These are phyloP conservation scores for Loris lydekkerianus DNA, from an alignment of 2,797 vertebrate species.

Conservation along the genomic window DNA sequence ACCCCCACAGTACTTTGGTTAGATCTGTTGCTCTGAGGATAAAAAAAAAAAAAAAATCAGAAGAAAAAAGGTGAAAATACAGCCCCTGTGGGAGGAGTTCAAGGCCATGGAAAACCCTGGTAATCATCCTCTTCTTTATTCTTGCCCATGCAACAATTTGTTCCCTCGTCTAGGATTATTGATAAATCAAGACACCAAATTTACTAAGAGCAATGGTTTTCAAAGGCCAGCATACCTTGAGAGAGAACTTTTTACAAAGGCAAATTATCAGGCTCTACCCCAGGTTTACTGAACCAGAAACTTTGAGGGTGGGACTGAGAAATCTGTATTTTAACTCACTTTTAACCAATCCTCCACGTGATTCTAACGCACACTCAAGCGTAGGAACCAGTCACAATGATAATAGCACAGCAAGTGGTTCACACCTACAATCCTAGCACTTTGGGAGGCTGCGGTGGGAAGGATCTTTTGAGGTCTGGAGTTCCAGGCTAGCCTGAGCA, in stretches of 20 bases:
- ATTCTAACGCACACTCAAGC: not conserved
- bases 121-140: not conserved
- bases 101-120: not conserved
- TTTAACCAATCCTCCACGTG: not conserved
- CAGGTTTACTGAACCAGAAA: conserved; percentile 9
- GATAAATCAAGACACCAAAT: not conserved
- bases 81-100: not conserved
- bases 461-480: no score
- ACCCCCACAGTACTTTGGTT: not conserved
- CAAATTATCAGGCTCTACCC: not conserved
- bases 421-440: not conserved
- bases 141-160: not conserved
- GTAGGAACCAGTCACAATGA: not conserved
- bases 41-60: conserved; percentile 27
- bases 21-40: conserved; percentile 20
- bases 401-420: not conserved
- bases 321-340: not conserved
- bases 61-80: not conserved
- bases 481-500: no score
- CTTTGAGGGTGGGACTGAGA: not conserved
- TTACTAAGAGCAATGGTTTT: not conserved
- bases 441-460: no score
- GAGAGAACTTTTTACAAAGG: not conserved
- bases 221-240: not conserved
- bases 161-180: not conserved